phyloP scores from a whole-genome alignment of 92 coral and sea anemone species.

The Blastomussa wellsi region DNA sequence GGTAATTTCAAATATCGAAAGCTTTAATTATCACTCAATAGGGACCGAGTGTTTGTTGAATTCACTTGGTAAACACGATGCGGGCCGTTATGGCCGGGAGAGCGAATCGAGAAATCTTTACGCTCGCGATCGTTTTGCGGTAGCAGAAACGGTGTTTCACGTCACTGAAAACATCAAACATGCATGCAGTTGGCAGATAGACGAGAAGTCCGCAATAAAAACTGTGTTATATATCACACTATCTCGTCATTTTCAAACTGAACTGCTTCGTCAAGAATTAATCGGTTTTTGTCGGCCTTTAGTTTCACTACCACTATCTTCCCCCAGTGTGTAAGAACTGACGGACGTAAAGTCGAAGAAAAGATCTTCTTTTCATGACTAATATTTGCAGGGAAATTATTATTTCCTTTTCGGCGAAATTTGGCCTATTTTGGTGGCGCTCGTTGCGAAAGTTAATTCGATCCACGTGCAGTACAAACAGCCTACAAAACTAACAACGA shows the following conservation, averaged over 20 bases:
- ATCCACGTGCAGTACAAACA: slow-evolving; percentile 13
- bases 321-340: neutral
- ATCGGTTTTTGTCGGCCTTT: neutral
- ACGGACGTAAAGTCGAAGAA: neutral
- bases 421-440: slow-evolving; percentile 1
- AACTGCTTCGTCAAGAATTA: neutral
- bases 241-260: neutral
- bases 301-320: neutral
- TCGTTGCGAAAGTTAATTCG: slow-evolving; percentile 8
- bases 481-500: slow-evolving; percentile 21
- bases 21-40: slow-evolving; percentile 25
- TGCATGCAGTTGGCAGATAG: neutral
- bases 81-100: neutral
- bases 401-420: slow-evolving; percentile 7
- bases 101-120: neutral
- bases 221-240: neutral
- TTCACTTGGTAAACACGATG: neutral
- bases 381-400: neutral
- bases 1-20: slow-evolving; percentile 39
- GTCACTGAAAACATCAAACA: no score
- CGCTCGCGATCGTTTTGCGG: no score
- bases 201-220: neutral
- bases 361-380: neutral
- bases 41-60: slow-evolving; percentile 15
- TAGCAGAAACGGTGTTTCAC: neutral